Evolutionary conservation across 2,888 invertebrate genomes (phyloP), one percentile per base, ranked within the genome.

Genomic region (Pollenia angustigena): DNA sequence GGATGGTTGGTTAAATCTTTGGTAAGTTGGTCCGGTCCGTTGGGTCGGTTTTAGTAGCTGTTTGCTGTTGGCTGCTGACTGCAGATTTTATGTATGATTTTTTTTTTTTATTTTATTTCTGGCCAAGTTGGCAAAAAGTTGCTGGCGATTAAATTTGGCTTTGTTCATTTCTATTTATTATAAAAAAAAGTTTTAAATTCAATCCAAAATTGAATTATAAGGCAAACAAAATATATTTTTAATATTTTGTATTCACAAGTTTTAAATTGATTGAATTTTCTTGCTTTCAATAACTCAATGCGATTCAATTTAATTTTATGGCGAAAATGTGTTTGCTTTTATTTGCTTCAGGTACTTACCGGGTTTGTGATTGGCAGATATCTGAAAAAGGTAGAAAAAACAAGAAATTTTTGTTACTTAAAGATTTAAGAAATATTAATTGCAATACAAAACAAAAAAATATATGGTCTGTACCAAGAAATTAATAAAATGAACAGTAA

Each of bases 351-450:
- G n/a, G 4, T 46, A 88, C 90, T 90, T 88, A 90, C 90, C 90
- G 85, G 89, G 88, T 87, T 89, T 89, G 69, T 89, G 88, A 85
- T 88, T 89, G 83, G 89, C 89, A 64, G 88, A 88, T 85, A 88
- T 87, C 87, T 90, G 88, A 52, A 86, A 79, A 23, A 66, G 14
- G 44, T 16, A 60, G 12, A 64, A 62, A 52, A 23, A 71, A 11
- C 81, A 81, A 23, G 23, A 23, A 1, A n/a, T 46, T 64, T 64
- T 42, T 66, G 18, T 64, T 69, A 40, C 40, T 40, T 23, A 23
- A 62, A 23, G 11, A 18, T 56, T 6, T 40, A 32, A 44, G 16
- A 58, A 50, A 18, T n/a, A 58, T 32, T 4, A 32, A 4, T 32
- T 32, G 32, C 32, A 32, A 32, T 2, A 32, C 1, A 32, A 32